Conservation (phyloP, 1,140 invertebrate species). For the Venustaconcha ellipsiformis region DNA sequence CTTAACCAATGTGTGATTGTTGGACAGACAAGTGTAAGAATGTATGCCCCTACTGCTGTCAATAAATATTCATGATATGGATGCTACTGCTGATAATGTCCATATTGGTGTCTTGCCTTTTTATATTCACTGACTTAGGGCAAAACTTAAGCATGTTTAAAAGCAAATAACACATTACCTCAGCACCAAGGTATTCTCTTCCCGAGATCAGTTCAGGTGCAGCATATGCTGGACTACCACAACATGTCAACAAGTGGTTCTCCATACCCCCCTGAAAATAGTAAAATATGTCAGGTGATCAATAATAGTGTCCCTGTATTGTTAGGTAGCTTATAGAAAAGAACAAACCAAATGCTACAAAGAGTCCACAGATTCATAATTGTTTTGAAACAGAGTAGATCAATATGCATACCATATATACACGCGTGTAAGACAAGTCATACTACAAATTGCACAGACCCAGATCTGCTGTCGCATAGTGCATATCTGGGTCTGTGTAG, state of each 20-base stretch:
- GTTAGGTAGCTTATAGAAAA: not conserved
- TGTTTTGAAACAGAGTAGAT: not conserved
- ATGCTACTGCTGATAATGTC: no score
- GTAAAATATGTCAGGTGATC: not conserved
- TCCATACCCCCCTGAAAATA: constrained; percentile 75
- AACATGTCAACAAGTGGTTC: constrained; percentile 79
- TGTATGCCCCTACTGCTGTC: no score
- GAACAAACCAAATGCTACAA: not conserved
- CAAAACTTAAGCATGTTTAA: no score
- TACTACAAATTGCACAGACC: not conserved
- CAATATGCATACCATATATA: not conserved
- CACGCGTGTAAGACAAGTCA: not conserved
- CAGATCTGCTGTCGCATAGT: no score
- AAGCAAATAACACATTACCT: constrained; percentile 50
- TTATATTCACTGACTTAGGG: no score
- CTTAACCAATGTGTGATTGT: no score
- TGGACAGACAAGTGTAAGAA: no score
- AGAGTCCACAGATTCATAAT: not conserved
- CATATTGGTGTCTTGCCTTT: no score
- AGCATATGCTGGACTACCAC: constrained; percentile 85
- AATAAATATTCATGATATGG: no score
- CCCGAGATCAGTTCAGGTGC: constrained; percentile 77
- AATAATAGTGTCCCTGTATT: no score
- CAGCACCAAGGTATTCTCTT: constrained; percentile 71
- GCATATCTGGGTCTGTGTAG: no score